phyloP scores from a whole-genome alignment of 2,797 vertebrate genomes.

The Pygocentrus nattereri region DNA sequence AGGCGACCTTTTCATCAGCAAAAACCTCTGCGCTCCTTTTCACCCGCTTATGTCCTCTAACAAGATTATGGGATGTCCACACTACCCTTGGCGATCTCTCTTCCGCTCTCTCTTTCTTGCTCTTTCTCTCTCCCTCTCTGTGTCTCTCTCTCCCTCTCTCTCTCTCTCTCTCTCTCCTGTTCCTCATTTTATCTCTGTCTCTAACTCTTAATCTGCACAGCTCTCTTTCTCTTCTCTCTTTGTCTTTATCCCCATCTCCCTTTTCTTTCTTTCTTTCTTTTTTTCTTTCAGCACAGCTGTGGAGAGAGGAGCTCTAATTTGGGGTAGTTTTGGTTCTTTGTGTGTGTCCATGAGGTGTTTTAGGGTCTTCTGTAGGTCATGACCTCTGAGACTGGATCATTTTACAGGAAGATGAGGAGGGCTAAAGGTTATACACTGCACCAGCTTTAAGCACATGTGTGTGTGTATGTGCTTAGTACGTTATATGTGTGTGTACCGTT shows the following conservation, averaged over 20 bases:
- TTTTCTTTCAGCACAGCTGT: neutral
- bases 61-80: constrained; percentile 52
- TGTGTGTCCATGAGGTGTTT: neutral
- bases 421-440: neutral
- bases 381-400: neutral
- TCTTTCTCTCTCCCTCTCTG: constrained; percentile 19
- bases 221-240: neutral
- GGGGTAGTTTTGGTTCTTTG: neutral
- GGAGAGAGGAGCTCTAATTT: too few species aligned
- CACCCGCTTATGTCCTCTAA: constrained; percentile 40
- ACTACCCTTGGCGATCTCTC: constrained; percentile 39
- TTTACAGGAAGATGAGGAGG: neutral
- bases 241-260: neutral
- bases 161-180: constrained; percentile 10
- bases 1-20: constrained; percentile 46
- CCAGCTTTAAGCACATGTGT: neutral
- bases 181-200: constrained; percentile 21
- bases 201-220: neutral
- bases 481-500: constrained; percentile 22
- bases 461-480: constrained; percentile 16
- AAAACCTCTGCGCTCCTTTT: constrained; percentile 30
- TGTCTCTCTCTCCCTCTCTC: neutral
- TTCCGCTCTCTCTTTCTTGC: neutral
- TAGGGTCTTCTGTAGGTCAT: neutral
- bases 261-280: neutral